Base-by-base conservation (phyloP, 2,888 invertebrate genomes). In the Acanthococcus lagerstroemiae region DNA sequence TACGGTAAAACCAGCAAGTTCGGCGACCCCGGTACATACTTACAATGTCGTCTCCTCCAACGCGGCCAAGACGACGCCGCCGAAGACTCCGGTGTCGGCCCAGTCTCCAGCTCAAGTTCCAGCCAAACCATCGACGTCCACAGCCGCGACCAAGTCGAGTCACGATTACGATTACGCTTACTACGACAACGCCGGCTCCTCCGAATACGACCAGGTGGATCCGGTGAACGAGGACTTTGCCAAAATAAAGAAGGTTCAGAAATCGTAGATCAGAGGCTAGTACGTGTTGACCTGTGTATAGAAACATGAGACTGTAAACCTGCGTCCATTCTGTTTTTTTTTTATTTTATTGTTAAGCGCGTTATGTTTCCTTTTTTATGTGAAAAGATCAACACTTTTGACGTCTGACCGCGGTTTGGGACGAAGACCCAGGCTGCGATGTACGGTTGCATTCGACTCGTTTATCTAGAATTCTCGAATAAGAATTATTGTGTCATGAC, bases 121-220 rank as follows among this genome's bases (percentile, higher is more conserved):
- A n/a, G 12, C 37, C n/a, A 15, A 9, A 1, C 12, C 12, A 37
- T 9, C 37, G n/a, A 68, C 25, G 69, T 68, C 22, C 21, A 27
- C 15, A 22, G 21, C 17, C 52, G 57, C 37, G 66, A 66, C 2
- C 37, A n/a, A 2, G 37, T 37, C 37, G 37, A 15, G 30, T 52
- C 67, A 63, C 26, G 83, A 84, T 69, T 90, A 90, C 73, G 90
- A 90, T 74, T 90, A 90, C 73, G 90, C 90, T 4, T 90, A 90
- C 74, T 90, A 90, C 73, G 90, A 90, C 74, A 83, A 84, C 66
- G 83, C 82, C 37, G 63, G 63, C 6, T 63, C 63, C 57, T 78
- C 76, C 22, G 78, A 78, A 67, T 79, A 79, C 71, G 79, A 79
- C 56, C 76, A 74, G n/a, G 70, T 77, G n/a, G 79, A 78, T 24